These are phyloP conservation scores for Oncorhynchus mykiss DNA, from an alignment of 2,113 vertebrate species.

Conservation along the genomic window DNA sequence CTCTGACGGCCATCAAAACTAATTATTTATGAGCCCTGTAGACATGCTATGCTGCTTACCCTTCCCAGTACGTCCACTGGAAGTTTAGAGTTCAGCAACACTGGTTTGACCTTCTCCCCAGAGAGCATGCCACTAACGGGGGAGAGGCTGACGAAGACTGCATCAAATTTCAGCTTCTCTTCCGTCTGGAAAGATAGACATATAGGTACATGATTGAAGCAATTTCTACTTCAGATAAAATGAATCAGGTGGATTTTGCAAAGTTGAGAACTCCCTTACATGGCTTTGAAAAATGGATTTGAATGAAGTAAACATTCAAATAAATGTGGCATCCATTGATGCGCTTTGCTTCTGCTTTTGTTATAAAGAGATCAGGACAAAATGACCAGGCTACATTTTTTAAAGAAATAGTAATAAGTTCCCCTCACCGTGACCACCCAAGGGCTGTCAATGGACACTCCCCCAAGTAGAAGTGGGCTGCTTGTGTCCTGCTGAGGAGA, in stretches of 20 bases:
- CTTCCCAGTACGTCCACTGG: conserved; percentile 95
- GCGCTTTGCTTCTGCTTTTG: too few relatives aligned
- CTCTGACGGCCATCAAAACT: too few relatives aligned
- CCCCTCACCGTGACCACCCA: conserved; percentile 91
- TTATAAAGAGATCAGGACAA: not conserved
- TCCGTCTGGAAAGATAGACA: conserved; percentile 74
- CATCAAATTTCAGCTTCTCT: conserved; percentile 94
- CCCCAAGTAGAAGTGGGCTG: conserved; percentile 83
- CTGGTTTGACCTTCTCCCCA: conserved; percentile 97
- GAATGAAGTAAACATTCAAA: too few relatives aligned
- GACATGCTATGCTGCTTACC: conserved; percentile 69
- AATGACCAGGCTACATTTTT: not conserved
- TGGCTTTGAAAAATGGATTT: too few relatives aligned
- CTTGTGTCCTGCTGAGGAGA: conserved; percentile 80
- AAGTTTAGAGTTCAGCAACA: conserved; percentile 96
- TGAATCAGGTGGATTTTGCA: too few relatives aligned
- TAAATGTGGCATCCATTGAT: too few relatives aligned
- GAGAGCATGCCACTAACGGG: conserved; percentile 89
- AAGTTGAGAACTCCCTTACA: too few relatives aligned
- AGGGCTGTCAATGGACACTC: conserved; percentile 74
- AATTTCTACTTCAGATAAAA: too few relatives aligned
- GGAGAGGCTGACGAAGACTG: conserved; percentile 93
- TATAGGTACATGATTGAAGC: not conserved
- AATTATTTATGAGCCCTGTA: not conserved
- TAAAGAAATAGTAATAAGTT: not conserved